Percentiles rank a stretch among this genome's conserved stretches.
Conservation (phyloP, 2,113 vertebrate species). For the Tupaia tana region DNA sequence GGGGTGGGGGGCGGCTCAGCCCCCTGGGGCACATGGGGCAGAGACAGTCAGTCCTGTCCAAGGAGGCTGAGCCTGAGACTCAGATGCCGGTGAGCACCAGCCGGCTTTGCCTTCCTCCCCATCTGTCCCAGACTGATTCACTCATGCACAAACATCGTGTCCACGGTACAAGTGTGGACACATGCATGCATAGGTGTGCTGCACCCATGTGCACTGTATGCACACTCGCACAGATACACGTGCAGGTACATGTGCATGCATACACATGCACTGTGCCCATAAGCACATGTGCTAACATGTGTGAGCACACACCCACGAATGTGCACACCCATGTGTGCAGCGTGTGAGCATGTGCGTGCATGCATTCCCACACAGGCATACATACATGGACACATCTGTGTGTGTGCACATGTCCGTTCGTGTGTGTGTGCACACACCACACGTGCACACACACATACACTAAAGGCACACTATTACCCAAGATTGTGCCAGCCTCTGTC, state of each 20-base stretch:
- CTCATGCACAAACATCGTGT: too few species aligned
- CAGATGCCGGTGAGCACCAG: too few species aligned
- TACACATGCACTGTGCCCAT: not conserved
- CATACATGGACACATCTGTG: not conserved
- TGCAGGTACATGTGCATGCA: rapidly evolving
- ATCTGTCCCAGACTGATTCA: too few species aligned
- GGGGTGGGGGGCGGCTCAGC: not conserved
- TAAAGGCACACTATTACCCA: not conserved
- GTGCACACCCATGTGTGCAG: too few species aligned
- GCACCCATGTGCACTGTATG: too few species aligned
- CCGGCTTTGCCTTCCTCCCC: too few species aligned
- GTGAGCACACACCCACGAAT: not conserved
- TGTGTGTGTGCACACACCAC: not conserved
- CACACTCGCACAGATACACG: not conserved
- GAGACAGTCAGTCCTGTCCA: too few species aligned
- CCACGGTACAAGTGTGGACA: not conserved
- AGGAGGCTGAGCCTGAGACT: not conserved
- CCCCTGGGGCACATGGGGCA: not conserved
- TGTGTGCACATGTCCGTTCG: not conserved
- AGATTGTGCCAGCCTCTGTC: not conserved
- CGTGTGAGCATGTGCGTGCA: too few species aligned
- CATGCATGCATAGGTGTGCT: not conserved
- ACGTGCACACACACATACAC: not conserved
- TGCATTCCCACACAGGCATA: too few species aligned
- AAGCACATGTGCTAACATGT: too few species aligned